These are phyloP conservation scores for Melieria omissa DNA, from an alignment of 2,888 invertebrate species.

Conservation along the genomic window DNA sequence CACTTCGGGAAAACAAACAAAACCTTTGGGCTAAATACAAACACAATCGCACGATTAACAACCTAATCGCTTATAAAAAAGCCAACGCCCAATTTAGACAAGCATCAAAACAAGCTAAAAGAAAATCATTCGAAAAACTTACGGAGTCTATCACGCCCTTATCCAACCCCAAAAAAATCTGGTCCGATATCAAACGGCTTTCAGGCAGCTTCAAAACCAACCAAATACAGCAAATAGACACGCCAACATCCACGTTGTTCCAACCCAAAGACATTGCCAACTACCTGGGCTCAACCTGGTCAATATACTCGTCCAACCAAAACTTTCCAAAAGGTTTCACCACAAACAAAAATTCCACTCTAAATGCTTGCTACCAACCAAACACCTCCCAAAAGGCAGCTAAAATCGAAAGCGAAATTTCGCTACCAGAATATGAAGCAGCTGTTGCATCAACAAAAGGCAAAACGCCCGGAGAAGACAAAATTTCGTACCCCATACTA, in stretches of 20 bases:
- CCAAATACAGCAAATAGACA: no score
- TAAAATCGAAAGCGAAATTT: no score
- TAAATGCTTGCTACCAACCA: no score
- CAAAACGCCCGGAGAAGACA: conserved; percentile 20
- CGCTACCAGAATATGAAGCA: conserved; percentile 1
- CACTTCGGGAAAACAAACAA: conserved; percentile 7
- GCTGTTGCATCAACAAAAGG: neutral
- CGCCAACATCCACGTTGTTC: no score
- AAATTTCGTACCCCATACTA: conserved; percentile 21
- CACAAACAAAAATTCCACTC: neutral
- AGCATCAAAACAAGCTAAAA: neutral
- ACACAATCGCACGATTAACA: neutral
- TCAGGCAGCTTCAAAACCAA: neutral
- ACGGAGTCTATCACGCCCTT: conserved; percentile 3
- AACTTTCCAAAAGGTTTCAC: conserved; percentile 6
- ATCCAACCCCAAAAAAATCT: neutral
- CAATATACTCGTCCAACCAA: neutral
- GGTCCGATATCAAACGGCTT: neutral
- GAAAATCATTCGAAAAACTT: conserved; percentile 1
- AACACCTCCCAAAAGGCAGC: no score
- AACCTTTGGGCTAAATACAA: conserved; percentile 4
- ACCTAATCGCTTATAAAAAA: conserved; percentile 11
- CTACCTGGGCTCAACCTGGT: neutral
- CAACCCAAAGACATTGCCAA: neutral
- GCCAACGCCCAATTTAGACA: conserved; percentile 15